Base-by-base conservation (phyloP, 2,113 vertebrate species). In the Dasyprocta punctata region DNA sequence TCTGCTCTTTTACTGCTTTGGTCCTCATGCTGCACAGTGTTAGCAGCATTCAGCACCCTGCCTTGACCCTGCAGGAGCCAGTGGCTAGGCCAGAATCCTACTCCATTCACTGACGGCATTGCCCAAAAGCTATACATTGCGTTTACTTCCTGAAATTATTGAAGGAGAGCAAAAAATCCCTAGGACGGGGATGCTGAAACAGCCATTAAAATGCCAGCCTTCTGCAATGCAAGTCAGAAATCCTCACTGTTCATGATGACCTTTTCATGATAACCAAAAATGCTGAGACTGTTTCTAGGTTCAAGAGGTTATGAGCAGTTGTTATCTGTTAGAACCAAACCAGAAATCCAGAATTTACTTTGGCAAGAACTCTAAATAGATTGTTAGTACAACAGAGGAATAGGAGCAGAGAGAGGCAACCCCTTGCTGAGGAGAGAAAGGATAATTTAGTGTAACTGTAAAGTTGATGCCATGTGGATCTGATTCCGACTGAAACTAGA, bases 271-370 rank as follows among this genome's bases (percentile, higher is more conserved):
- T 77, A 61, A 75, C 49, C 3, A 7, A 44, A 52, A 88, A 91
- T 78, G 65, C 65, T 90, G 78, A 94, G 52, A 85, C 41, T n/a
- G n/a, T 94, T 86, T 90, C 54, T 88, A 96, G 41, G 73, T 78
- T 92, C 78, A 83, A 47, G n/a, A 17, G 33, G 11, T 89, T 89
- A 41, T 26, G 58, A 38, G 60, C 24, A 49, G 38, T 65, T 75
- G 88, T 85, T 69, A 49, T 30, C n/a, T 78, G 47, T n/a, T 96
- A 22, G 20, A 90, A 84, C 83, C 0, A 49, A 78, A 82, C 63
- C 4, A 91, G 86, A 89, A 87, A 92, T 58, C 20, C 93, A 86
- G 69, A 86, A 69, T 89, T 92, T 92, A 58, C 52, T 44, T 92
- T 92, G 94, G 86, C 69, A 58, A 19, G 19, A 33, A 56, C 17